These are phyloP conservation scores for Gastrophysa polygoni DNA, from an alignment of 2,888 invertebrate species.

Conservation along the genomic window DNA sequence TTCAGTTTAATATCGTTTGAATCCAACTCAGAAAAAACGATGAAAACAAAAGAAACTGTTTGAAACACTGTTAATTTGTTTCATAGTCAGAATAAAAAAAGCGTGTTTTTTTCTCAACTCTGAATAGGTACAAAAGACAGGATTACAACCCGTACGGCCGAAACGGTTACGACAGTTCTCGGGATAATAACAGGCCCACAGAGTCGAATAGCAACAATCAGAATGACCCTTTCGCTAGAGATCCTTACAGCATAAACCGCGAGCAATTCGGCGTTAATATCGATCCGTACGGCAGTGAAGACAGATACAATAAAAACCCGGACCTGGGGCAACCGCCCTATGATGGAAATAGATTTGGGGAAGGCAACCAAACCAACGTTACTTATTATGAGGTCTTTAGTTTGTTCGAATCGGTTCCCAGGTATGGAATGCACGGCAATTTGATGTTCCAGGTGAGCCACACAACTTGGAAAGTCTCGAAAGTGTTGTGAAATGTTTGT, in stretches of 20 bases:
- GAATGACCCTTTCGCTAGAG: slow-evolving; percentile 45
- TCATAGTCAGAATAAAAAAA: no score
- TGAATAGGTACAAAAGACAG: slow-evolving; percentile 45
- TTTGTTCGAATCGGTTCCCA: slow-evolving; percentile 74
- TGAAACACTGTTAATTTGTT: no score
- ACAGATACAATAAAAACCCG: slow-evolving; percentile 26
- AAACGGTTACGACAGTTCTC: slow-evolving; percentile 8
- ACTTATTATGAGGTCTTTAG: slow-evolving; percentile 67
- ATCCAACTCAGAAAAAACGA: no score
- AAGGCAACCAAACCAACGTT: slow-evolving; percentile 34
- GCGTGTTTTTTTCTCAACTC: no score
- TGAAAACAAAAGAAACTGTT: no score
- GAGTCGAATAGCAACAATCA: slow-evolving; percentile 24
- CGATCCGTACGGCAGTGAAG: slow-evolving; percentile 49
- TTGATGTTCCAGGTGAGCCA: slow-evolving; percentile 74
- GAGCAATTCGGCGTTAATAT: slow-evolving; percentile 51
- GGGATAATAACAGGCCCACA: slow-evolving; percentile 21
- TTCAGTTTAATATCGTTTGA: no score
- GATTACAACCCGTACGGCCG: slow-evolving; percentile 34
- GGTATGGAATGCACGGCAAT: slow-evolving; percentile 73
- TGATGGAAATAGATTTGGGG: not conserved
- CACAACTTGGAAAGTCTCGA: not conserved
- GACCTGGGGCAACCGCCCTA: slow-evolving; percentile 10
- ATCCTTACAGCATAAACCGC: slow-evolving; percentile 49
- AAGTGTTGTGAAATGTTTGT: not conserved